Evolutionary conservation across 2,797 vertebrate species (phyloP), one percentile per base, ranked within the genome.

Genomic region (Monodelphis domestica): DNA sequence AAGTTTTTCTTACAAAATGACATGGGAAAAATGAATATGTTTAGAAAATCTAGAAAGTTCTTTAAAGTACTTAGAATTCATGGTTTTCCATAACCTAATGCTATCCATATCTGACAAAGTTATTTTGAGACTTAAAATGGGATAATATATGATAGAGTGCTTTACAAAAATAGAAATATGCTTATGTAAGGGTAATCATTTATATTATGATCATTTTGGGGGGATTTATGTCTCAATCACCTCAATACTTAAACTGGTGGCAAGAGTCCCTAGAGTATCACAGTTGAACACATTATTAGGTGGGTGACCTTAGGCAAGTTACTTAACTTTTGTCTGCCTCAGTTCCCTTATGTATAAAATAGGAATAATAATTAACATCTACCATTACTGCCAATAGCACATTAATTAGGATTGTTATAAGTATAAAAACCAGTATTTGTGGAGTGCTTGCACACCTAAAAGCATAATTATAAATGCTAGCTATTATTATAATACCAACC

Each of bases 11-110:
- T 89, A 5, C 63, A 87, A 0, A 12, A 9, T 63, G 29, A 59
- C 92, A 95, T 92, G 5, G 15, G 93, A 93, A n/a, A 94, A 87
- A 53, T 96, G 59, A 52, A 38, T 90, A 52, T 63, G 54, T 87
- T 87, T 92, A 63, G 70, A 59, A 88, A 89, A 92, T 29, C 17
- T 45, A 88, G 11, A 50, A 2, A 87, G 4, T 38, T 26, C 24
- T 95, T 95, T 53, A 78, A 70, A 51, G 38, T 78, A 3, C 9
- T 45, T 78, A 78, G 38, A 45, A 78, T 78, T 78, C 24, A 78
- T 24, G 21, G 9, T 38, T 78, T 78, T 26, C 70, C 45, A 78
- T 45, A 78, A 78, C 2, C 38, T 45, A 78, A 21, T 78, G 21
- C 38, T 21, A 26, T 78, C 21, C 70, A 70, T 45, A 45, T 45